phyloP scores from a whole-genome alignment of 2,888 invertebrate genomes.

The Calephelis perditalis region DNA sequence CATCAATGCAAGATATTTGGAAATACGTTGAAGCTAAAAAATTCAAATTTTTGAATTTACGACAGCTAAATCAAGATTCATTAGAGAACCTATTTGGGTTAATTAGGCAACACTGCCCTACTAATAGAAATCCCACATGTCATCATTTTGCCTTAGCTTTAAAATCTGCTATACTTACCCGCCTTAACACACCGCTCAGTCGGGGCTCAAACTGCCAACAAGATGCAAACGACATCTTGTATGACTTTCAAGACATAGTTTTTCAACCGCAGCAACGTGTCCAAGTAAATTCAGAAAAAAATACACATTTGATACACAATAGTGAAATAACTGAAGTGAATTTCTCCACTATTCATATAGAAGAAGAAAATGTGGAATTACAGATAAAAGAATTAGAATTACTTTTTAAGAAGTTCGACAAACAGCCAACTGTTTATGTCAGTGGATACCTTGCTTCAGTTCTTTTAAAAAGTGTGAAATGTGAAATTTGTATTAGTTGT shows the following conservation, averaged over 20 bases:
- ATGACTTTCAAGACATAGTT: neutral
- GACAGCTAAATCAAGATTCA: neutral
- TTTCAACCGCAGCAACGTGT: neutral
- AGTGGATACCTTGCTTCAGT: too few species aligned
- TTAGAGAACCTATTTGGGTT: conserved; percentile 23
- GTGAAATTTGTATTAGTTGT: neutral
- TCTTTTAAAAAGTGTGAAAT: neutral
- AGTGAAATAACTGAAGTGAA: neutral
- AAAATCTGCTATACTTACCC: conserved; percentile 12
- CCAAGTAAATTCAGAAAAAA: neutral
- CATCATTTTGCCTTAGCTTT: conserved; percentile 18
- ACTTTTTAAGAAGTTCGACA: too few species aligned
- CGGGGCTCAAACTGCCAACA: conserved; percentile 2
- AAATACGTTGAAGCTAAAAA: neutral
- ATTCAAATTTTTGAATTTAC: neutral
- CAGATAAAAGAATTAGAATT: too few species aligned
- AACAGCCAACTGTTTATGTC: too few species aligned
- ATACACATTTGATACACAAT: neutral
- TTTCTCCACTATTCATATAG: neutral
- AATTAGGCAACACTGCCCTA: conserved; percentile 23
- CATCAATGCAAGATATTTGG: neutral
- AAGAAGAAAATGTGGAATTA: too few species aligned
- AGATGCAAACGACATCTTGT: neutral
- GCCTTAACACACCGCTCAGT: conserved; percentile 15
- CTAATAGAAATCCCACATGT: conserved; percentile 20